Evolutionary conservation across 2,113 vertebrate genomes (phyloP).

Genomic region (Hiodon alosoides): DNA sequence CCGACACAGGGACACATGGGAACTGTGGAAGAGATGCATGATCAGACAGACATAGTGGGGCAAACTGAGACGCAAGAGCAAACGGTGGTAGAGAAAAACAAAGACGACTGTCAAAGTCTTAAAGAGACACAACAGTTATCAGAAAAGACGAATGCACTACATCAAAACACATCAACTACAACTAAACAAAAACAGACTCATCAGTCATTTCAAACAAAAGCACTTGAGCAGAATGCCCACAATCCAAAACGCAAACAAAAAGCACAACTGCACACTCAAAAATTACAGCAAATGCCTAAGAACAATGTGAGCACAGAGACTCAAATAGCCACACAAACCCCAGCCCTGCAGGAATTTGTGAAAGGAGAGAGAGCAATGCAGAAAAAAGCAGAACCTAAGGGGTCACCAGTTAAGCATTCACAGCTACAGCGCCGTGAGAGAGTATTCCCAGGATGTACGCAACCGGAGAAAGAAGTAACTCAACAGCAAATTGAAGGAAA

Average conservation of each 20-base stretch:
- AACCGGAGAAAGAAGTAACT: conserved; percentile 45
- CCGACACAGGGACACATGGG: too few relatives aligned
- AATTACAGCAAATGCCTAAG: neutral
- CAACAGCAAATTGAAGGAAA: conserved; percentile 32
- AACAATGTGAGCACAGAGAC: conserved; percentile 17
- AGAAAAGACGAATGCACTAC: neutral
- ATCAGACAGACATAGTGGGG: conserved; percentile 7
- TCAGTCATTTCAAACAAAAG: neutral
- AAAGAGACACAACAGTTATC: neutral
- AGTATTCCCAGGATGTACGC: neutral
- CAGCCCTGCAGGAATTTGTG: conserved; percentile 58
- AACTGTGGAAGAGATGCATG: neutral
- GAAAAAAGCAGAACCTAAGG: conserved; percentile 43
- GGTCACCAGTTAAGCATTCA: conserved; percentile 11
- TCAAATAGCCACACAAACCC: conserved; percentile 43
- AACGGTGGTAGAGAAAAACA: neutral
- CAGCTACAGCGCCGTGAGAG: neutral
- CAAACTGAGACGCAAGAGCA: conserved; percentile 11
- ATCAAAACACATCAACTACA: neutral
- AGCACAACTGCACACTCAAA: neutral
- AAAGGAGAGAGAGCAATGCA: conserved; percentile 56
- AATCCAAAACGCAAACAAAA: neutral
- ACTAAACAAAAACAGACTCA: neutral
- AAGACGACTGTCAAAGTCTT: neutral
- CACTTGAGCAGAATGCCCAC: conserved; percentile 6